A percentile compares a stretch with the other conserved stretches of the same genome.
Conservation (phyloP, 2,113 vertebrate species). For the Gadus chalcogrammus region DNA sequence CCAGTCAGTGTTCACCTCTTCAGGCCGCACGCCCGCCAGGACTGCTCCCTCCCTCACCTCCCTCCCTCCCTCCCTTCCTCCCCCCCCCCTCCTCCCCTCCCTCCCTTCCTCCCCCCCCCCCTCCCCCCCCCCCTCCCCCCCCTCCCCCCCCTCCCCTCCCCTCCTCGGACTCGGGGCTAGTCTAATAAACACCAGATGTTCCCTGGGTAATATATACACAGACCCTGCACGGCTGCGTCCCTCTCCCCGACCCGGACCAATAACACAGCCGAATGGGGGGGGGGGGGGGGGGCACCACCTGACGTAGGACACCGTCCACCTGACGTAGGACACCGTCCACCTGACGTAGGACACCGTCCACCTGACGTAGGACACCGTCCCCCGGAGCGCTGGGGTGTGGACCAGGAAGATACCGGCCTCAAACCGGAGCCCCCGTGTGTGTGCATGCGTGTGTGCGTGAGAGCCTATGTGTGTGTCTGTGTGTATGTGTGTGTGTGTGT, state of each 20-base stretch:
- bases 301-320: conserved; percentile 36
- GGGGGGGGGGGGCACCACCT: conserved; percentile 16
- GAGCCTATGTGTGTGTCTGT: conserved; percentile 6
- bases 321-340: conserved; percentile 30
- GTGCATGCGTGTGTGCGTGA: background rate
- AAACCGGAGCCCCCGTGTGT: background rate
- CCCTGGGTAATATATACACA: conserved; percentile 70
- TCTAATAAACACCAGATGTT: conserved; percentile 80
- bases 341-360: conserved; percentile 47
- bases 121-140: no score
- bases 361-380: conserved; percentile 38
- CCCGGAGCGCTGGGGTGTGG: background rate
- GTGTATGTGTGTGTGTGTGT: conserved; percentile 6
- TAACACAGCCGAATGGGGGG: conserved; percentile 43
- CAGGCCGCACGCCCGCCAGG: conserved; percentile 69
- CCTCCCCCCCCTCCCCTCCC: no score
- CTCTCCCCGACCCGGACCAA: conserved; percentile 50
- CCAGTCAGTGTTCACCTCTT: conserved; percentile 51
- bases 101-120: no score
- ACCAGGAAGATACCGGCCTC: no score
- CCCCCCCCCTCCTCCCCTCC: background rate
- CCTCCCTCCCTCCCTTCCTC: no score
- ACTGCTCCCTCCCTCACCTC: no score
- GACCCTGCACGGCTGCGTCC: conserved; percentile 58
- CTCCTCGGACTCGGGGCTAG: conserved; percentile 54